Percentiles rank a stretch among this genome's conserved stretches.
Conservation (phyloP, 2,888 invertebrate species). For the Troides oblongomaculatus region DNA sequence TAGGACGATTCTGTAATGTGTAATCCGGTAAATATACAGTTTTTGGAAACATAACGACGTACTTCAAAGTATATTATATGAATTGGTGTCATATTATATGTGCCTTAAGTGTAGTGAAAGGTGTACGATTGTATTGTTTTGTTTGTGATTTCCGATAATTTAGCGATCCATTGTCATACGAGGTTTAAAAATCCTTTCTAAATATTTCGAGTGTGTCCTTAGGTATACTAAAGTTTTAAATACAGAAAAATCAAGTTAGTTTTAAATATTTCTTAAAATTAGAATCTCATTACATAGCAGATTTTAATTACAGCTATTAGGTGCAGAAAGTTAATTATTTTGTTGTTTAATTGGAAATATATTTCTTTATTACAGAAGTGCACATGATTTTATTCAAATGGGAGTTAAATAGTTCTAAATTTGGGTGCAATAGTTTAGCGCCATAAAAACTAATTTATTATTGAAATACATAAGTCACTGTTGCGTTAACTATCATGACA, state of each 20-base stretch:
- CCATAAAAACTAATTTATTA: slow-evolving; percentile 74
- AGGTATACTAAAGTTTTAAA: slow-evolving; percentile 3
- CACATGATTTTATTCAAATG: slow-evolving; percentile 75
- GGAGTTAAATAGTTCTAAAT: slow-evolving; percentile 71
- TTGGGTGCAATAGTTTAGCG: slow-evolving; percentile 72
- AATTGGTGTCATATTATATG: slow-evolving; percentile 45
- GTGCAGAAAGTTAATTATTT: slow-evolving; percentile 48
- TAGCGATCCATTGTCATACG: slow-evolving; percentile 63
- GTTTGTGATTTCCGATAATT: slow-evolving; percentile 77
- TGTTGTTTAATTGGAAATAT: slow-evolving; percentile 33
- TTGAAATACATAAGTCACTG: slow-evolving; percentile 71
- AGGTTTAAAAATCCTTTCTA: slow-evolving; percentile 46
- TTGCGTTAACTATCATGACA: slow-evolving; percentile 84
- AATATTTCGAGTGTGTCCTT: slow-evolving; percentile 29
- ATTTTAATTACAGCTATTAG: slow-evolving; percentile 76
- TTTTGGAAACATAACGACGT: slow-evolving; percentile 50
- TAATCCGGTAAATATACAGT: slow-evolving; percentile 70
- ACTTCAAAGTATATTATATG: slow-evolving; percentile 41
- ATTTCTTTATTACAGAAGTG: slow-evolving; percentile 70
- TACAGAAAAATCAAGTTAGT: slow-evolving; percentile 8
- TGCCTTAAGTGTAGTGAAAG: slow-evolving; percentile 61
- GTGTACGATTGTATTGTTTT: slow-evolving; percentile 75
- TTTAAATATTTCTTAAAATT: slow-evolving; percentile 35
- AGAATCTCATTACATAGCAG: slow-evolving; percentile 41
- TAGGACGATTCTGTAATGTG: slow-evolving; percentile 77